Percentiles rank a stretch among this genome's conserved stretches.
phyloP scores from a whole-genome alignment of 2,888 invertebrate species.

The Leistus spinibarbis region DNA sequence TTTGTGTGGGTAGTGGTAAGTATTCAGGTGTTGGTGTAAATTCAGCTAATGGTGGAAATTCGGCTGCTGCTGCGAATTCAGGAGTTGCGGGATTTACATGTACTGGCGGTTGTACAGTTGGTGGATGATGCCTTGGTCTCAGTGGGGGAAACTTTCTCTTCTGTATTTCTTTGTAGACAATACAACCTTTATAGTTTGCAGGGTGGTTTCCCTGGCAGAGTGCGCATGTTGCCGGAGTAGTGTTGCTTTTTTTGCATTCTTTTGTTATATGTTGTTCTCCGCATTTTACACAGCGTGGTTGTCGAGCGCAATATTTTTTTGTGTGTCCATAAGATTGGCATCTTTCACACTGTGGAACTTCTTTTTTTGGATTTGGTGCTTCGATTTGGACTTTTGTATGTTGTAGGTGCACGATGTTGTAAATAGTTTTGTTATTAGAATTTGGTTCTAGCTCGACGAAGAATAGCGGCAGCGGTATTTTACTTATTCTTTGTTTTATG shows the following conservation, averaged over 20 bases:
- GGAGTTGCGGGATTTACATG: not conserved
- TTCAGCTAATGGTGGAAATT: too few species aligned
- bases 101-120: too few species aligned
- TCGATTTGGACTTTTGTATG: constrained; percentile 7
- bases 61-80: not conserved
- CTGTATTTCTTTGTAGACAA: constrained; percentile 18
- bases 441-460: too few species aligned
- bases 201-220: constrained; percentile 31
- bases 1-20: too few species aligned
- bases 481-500: too few species aligned
- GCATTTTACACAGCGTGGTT: too few species aligned
- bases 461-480: too few species aligned
- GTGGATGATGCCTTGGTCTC: constrained; percentile 7
- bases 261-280: too few species aligned
- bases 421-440: too few species aligned
- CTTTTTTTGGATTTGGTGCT: constrained; percentile 2
- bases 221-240: constrained; percentile 38
- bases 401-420: too few species aligned
- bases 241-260: too few species aligned
- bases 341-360: constrained; percentile 33
- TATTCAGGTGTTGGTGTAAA: too few species aligned
- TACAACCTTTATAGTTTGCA: constrained; percentile 39
- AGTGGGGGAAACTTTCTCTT: constrained; percentile 15
- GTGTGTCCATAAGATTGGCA: constrained; percentile 46
- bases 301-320: constrained; percentile 41